Conservation (phyloP, 2,113 vertebrate species). For the Promerops cafer region DNA sequence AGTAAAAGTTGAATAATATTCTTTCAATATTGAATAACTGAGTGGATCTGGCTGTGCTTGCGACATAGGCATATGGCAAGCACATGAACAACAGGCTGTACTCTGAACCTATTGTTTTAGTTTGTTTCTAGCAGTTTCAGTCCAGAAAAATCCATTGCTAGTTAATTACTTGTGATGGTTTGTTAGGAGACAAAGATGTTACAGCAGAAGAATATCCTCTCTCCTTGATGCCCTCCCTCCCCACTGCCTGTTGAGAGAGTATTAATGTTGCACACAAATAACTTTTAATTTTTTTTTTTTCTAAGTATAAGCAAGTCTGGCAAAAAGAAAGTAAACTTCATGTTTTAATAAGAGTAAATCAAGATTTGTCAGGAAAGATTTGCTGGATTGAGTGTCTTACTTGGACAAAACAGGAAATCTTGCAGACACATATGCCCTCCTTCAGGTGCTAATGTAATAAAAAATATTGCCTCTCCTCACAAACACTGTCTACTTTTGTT, state of each 20-base stretch:
- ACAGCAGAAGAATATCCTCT: background rate
- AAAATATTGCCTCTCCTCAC: background rate
- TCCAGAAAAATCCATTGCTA: constrained; percentile 25
- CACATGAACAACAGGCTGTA: constrained; percentile 54
- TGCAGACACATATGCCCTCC: background rate
- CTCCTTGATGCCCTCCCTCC: background rate
- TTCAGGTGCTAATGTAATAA: background rate
- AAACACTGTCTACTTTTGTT: background rate
- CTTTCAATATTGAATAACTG: constrained; percentile 61
- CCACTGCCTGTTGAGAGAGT: background rate
- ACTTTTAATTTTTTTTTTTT: background rate
- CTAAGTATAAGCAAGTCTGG: background rate
- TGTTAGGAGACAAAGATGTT: background rate
- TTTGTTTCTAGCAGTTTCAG: constrained; percentile 56
- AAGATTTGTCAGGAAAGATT: background rate
- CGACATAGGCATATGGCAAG: constrained; percentile 61
- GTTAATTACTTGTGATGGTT: constrained; percentile 8
- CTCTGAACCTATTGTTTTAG: constrained; percentile 61
- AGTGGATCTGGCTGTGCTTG: constrained; percentile 53
- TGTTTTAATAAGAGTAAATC: background rate
- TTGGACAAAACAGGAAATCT: background rate
- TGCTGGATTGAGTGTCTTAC: background rate
- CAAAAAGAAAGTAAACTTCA: background rate
- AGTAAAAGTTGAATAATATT: constrained; percentile 66
- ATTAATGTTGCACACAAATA: background rate